Conservation (phyloP, 2,797 vertebrate genomes). For the Darevskia mixta region DNA sequence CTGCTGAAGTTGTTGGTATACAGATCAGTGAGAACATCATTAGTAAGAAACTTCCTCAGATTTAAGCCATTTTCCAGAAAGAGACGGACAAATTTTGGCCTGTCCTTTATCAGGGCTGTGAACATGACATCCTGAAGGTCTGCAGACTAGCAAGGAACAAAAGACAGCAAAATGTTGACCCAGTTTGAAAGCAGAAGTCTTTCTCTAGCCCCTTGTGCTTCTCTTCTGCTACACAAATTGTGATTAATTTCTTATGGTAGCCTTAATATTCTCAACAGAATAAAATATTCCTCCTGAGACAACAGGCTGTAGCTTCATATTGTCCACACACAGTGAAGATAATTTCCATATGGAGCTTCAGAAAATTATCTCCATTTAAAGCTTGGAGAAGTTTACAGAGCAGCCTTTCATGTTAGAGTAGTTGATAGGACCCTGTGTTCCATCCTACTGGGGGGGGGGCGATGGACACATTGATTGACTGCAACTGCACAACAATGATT, state of each 20-base stretch:
- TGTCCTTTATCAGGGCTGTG: conserved; percentile 82
- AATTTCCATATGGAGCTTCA: not conserved
- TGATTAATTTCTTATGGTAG: not conserved
- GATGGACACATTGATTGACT: not conserved
- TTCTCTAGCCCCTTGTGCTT: not conserved
- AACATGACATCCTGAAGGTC: conserved; percentile 86
- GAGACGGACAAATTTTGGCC: conserved; percentile 84
- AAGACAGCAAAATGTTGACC: conserved; percentile 23
- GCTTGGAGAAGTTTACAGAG: not conserved
- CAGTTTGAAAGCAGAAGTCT: not conserved
- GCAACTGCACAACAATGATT: not conserved
- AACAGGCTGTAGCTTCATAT: not conserved
- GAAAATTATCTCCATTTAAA: not conserved
- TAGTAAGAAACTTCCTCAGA: conserved; percentile 81
- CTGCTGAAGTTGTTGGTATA: conserved; percentile 83
- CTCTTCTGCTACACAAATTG: not conserved
- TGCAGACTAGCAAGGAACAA: conserved; percentile 72
- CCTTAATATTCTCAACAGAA: not conserved
- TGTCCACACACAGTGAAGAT: not conserved
- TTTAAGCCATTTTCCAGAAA: conserved; percentile 84
- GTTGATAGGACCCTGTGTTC: not conserved
- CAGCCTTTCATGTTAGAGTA: not conserved
- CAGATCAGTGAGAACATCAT: conserved; percentile 81
- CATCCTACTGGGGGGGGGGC: not conserved
- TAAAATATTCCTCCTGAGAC: not conserved